Base-by-base conservation (phyloP, 2,797 vertebrate species). In the Poeciliopsis paucimaculata region DNA sequence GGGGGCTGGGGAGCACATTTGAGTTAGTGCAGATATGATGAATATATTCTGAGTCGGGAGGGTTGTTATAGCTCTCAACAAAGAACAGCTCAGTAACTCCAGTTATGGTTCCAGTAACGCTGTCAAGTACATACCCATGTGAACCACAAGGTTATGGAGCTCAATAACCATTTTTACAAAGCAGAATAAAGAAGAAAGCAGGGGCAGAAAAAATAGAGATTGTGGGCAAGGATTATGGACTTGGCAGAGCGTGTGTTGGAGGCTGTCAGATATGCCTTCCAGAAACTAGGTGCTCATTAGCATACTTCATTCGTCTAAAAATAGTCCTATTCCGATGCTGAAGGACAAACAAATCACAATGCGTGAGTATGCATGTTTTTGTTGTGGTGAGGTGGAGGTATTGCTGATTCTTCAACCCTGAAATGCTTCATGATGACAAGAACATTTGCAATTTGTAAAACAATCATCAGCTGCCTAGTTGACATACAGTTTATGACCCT, bases 271-370 rank as follows among this genome's bases (percentile, higher is more conserved):
- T 91, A 91, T 89, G 90, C 91, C 89, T 93, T 92, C 90, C 91
- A 94, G 87, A 89, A 89, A 91, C 92, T 89, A 93, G 92, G 91
- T 92, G 86, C 91, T 92, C 91, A 94, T 95, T 93, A 94, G 87
- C 93, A 95, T 95, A 93, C 85, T 89, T 90, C 84, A 91, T 85
- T 90, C 8, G 82, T 92, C 93, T 94, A 95, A 94, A 94, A 93
- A 94, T 94, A 94, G 93, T 84, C 80, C 77, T 91, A 90, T 93
- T 94, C 90, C 91, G 89, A 81, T 57, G 87, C 91, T 89, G 86
- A 91, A 90, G 91, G 92, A 85, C 90, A 94, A 90, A 92, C 88
- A 91, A 88, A 94, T 89, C 87, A 51, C 79, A 84, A 79, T 26
- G 1, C 82, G 73, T 64, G 64, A 84, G 80, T 64, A 15, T 47